Percentiles rank a stretch among this genome's conserved stretches.
phyloP scores from a whole-genome alignment of 2,113 vertebrate species.

The Nipponia nippon region DNA sequence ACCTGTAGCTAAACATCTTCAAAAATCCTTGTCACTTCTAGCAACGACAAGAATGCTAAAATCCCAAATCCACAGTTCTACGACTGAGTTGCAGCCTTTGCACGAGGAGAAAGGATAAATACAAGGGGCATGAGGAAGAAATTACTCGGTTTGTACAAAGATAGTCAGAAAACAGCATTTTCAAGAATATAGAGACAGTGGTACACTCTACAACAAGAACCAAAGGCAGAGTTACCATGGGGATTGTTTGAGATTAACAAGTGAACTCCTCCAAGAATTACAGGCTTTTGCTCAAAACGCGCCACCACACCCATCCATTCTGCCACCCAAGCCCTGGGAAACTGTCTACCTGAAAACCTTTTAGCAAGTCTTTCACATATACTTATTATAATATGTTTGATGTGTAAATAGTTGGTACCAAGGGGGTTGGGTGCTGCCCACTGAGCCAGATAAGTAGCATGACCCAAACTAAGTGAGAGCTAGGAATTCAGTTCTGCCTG shows the following conservation, averaged over 20 bases:
- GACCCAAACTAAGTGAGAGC: not conserved
- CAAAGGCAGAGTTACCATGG: not conserved
- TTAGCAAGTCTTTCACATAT: not conserved
- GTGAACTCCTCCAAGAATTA: not conserved
- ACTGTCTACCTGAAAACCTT: not conserved
- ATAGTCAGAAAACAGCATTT: not conserved
- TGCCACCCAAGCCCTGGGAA: not conserved
- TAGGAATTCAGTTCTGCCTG: not conserved
- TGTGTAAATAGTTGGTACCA: not conserved
- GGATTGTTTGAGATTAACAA: not conserved
- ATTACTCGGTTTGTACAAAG: not conserved
- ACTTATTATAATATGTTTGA: not conserved
- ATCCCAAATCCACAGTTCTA: not conserved
- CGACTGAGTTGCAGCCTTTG: not conserved
- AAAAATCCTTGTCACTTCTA: not conserved
- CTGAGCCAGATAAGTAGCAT: not conserved
- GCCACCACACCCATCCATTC: not conserved
- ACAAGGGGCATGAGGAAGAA: not conserved
- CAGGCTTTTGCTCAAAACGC: not conserved
- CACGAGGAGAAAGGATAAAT: not conserved
- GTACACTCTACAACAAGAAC: not conserved
- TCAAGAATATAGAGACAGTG: not conserved
- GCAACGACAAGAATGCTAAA: not conserved
- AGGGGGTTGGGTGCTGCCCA: not conserved
- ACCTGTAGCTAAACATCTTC: not conserved